Evolutionary conservation across 2,888 invertebrate genomes (phyloP).

Genomic region (Drosophila barbarae): DNA sequence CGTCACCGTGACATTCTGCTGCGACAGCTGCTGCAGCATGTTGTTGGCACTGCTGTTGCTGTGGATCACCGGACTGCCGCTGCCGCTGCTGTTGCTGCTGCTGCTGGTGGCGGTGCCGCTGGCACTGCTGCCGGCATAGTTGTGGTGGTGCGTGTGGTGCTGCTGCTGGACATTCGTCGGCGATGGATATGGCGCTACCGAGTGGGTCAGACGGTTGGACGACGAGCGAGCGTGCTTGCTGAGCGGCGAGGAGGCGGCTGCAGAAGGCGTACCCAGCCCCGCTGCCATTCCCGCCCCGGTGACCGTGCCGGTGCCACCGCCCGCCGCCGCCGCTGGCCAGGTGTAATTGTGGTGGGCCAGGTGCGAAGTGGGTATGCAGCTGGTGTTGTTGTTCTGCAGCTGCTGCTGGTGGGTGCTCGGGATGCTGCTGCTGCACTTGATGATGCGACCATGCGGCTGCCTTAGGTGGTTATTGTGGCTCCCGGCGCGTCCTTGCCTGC

Average conservation of each 20-base stretch:
- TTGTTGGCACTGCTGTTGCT: conserved; percentile 76
- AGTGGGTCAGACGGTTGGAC: conserved; percentile 83
- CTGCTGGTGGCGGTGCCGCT: conserved; percentile 48
- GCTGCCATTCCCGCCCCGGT: conserved; percentile 45
- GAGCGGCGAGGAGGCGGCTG: conserved; percentile 74
- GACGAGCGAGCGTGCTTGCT: conserved; percentile 87
- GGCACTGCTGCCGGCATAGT: conserved; percentile 53
- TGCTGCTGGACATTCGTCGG: conserved; percentile 78
- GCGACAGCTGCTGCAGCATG: conserved; percentile 77
- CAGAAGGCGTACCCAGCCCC: conserved; percentile 17
- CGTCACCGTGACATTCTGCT: conserved; percentile 77
- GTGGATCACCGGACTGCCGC: conserved; percentile 66
- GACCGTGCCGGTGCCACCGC: conserved; percentile 39
- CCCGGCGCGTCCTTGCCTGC: conserved; percentile 82
- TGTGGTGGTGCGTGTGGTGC: conserved; percentile 66
- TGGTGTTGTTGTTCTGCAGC: conserved; percentile 72
- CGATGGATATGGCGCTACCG: conserved; percentile 79
- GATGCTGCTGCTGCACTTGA: conserved; percentile 51
- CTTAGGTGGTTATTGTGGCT: conserved; percentile 76
- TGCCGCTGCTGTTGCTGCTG: conserved; percentile 73
- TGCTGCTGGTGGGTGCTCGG: conserved; percentile 70
- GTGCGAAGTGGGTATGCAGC: conserved; percentile 79
- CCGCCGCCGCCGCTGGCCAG: conserved; percentile 71
- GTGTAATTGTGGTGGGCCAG: conserved; percentile 79
- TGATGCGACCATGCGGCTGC: conserved; percentile 65